Evolutionary conservation across 1,140 invertebrate genomes (phyloP).

Genomic region (Thaumatotibia leucotreta): DNA sequence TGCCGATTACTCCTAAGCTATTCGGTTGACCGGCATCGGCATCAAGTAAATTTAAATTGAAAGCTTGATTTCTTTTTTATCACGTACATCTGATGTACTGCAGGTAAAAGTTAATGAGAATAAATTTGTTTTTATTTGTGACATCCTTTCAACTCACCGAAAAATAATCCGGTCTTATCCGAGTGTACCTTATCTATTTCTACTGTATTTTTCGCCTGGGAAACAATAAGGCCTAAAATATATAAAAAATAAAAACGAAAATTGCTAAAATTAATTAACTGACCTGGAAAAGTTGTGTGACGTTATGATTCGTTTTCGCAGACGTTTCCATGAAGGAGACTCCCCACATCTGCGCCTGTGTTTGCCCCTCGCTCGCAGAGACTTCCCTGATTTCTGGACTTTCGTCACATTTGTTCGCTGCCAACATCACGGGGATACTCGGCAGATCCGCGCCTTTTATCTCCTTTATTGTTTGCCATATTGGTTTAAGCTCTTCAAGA

Average conservation of each 20-base stretch:
- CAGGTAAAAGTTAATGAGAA: too few relatives aligned
- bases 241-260: too few relatives aligned
- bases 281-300: slow-evolving; percentile 93
- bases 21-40: too few relatives aligned
- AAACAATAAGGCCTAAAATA: background rate
- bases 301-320: slow-evolving; percentile 99
- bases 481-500: slow-evolving; percentile 96
- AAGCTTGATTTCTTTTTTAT: too few relatives aligned
- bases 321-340: slow-evolving; percentile 99
- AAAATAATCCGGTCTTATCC: too few relatives aligned
- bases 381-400: slow-evolving; percentile 91
- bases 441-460: slow-evolving; percentile 83
- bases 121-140: too few relatives aligned
- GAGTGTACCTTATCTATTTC: too few relatives aligned
- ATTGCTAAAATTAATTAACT: slow-evolving; percentile 18
- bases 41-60: too few relatives aligned
- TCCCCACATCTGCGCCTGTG: slow-evolving; percentile 92
- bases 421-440: slow-evolving; percentile 95
- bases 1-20: too few relatives aligned
- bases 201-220: too few relatives aligned
- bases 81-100: too few relatives aligned
- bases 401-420: slow-evolving; percentile 98
- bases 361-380: slow-evolving; percentile 86
- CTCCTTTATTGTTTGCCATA: slow-evolving; percentile 89
- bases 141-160: too few relatives aligned